Base-by-base conservation (phyloP, 2,797 vertebrate species). In the Cynopterus sphinx region DNA sequence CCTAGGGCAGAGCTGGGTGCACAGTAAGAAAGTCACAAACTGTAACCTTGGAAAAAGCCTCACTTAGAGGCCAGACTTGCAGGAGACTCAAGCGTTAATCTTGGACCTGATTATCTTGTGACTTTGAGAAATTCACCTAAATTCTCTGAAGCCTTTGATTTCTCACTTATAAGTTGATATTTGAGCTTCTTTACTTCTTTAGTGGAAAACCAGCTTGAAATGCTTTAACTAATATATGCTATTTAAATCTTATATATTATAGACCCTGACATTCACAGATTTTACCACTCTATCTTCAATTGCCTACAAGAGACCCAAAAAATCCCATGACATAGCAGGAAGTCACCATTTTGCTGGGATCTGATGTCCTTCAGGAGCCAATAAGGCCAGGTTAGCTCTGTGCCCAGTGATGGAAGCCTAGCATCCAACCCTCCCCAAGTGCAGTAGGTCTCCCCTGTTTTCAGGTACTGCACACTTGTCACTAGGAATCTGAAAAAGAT, bases 91-190 rank as follows among this genome's bases (percentile, higher is more conserved):
- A 12, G 21, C 15, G 87, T 91, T 92, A 91, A n/a, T 31, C 57
- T 53, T 39, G 63, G 59, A 67, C 21, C 31, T 87, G 89, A 95
- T 88, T 75, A 82, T 33, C 31, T 89, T 75, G 19, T 68, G n/a
- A 91, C 49, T 84, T 90, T 33, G 11, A 65, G n/a, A 84, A 96
- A 91, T 65, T 91, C 65, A 83, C 65, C n/a, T 84, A n/a, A 87
- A 94, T 86, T 70, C 33, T 61, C 71, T 87, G 28, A 57, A 74
- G 43, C 5, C 22, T 84, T 90, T 68, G 17, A 15, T 79, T 94
- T 92, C 33, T 95, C 41, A 53, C 6, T 49, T 94, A 3, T 81
- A 92, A 86, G 63, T 22, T 39, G 9, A 71, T 9, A 81, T 55
- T 87, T 82, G 46, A 51, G 49, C 33, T 84, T 70, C 55, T 39